Evolutionary conservation across 2,797 vertebrate genomes (phyloP).

Genomic region (Falco biarmicus): DNA sequence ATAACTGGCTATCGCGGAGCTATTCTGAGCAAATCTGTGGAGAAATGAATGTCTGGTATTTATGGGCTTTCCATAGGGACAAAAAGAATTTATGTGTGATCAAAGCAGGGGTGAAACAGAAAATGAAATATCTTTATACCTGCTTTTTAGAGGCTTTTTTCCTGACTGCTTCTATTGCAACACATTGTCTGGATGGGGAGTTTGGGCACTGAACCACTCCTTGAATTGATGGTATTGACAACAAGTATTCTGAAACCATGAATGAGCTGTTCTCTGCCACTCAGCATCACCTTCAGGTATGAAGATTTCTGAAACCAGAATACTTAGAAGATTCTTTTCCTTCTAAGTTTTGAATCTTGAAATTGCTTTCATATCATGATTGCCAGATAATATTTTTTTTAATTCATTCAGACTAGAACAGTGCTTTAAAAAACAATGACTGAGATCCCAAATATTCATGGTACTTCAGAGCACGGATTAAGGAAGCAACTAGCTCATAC

Average conservation of each 20-base stretch:
- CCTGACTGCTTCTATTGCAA: not conserved
- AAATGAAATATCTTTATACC: not conserved
- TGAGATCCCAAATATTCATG: not conserved
- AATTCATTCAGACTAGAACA: not conserved
- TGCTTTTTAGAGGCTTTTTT: not conserved
- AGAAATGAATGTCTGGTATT: not conserved
- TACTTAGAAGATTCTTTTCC: not conserved
- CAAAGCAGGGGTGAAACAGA: not conserved
- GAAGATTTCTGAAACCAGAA: not conserved
- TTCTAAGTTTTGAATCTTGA: not conserved
- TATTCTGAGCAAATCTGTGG: not conserved
- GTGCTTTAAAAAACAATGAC: not conserved
- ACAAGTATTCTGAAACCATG: not conserved
- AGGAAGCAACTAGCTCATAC: not conserved
- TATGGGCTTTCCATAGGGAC: not conserved
- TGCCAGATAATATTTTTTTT: not conserved
- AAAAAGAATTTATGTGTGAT: constrained; percentile 13
- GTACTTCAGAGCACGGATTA: not conserved
- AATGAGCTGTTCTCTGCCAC: not conserved
- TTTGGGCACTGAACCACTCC: not conserved
- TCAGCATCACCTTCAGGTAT: not conserved
- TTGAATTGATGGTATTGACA: not conserved
- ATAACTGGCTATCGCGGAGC: not conserved
- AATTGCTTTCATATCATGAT: not conserved
- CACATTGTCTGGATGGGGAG: not conserved